Percentiles rank a stretch among this genome's conserved stretches.
These are phyloP conservation scores for Clinocottus analis DNA, from an alignment of 2,113 vertebrate species.

Conservation along the genomic window DNA sequence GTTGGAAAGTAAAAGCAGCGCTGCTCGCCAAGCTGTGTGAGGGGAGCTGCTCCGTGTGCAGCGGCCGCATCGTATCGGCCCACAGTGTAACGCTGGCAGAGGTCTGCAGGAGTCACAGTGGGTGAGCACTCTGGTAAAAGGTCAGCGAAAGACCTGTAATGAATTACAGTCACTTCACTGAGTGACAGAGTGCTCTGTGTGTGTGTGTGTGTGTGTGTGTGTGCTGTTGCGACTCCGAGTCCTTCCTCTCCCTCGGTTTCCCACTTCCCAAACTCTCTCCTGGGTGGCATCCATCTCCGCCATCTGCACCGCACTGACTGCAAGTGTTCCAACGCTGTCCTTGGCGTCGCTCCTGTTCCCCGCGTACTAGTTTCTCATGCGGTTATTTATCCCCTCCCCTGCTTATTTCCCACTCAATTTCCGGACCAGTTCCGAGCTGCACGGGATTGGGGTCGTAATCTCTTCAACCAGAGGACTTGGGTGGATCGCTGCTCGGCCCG, in stretches of 20 bases:
- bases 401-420: conserved; percentile 67
- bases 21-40: conserved; percentile 19
- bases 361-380: conserved; percentile 55
- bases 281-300: conserved; percentile 72
- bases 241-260: not conserved
- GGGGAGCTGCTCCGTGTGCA: conserved; percentile 30
- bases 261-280: conserved; percentile 63
- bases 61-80: conserved; percentile 38
- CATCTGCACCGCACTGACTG: conserved; percentile 57
- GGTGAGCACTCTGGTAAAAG: conserved; percentile 66
- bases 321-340: conserved; percentile 57
- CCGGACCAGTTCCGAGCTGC: conserved; percentile 54
- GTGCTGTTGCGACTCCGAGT: conserved; percentile 1
- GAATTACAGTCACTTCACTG: conserved; percentile 57
- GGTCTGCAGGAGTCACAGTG: conserved; percentile 56
- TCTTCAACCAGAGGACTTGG: conserved; percentile 51
- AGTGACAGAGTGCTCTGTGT: conserved; percentile 11
- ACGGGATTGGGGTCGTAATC: conserved; percentile 68
- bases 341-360: conserved; percentile 51
- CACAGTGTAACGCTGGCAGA: conserved; percentile 47
- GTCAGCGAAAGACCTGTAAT: conserved; percentile 66
- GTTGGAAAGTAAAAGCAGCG: conserved; percentile 12
- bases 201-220: conserved; percentile 12
- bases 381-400: conserved; percentile 71
- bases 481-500: conserved; percentile 45